These are phyloP conservation scores for Hoplostethus mediterraneus DNA, from an alignment of 2,797 vertebrate species.

Conservation along the genomic window DNA sequence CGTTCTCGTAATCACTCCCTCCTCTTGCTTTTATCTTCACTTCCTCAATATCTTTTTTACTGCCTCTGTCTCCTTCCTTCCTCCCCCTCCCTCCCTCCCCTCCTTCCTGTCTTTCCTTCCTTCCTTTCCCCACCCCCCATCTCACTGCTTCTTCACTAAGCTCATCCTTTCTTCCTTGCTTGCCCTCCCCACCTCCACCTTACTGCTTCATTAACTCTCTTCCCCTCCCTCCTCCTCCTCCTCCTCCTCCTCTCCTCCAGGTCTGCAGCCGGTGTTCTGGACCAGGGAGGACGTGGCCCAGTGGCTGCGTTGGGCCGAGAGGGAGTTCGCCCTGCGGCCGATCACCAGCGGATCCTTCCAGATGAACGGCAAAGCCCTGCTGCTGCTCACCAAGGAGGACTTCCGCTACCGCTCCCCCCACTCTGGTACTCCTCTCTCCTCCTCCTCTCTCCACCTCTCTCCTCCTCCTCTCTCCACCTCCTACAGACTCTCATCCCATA, in stretches of 20 bases:
- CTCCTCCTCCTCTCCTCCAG: constrained; percentile 70
- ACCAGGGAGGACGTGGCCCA: constrained; percentile 95
- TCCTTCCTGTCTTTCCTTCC: not conserved
- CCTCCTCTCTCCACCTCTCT: not conserved
- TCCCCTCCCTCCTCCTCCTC: constrained; percentile 6
- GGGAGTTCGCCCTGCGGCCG: constrained; percentile 93
- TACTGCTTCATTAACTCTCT: constrained; percentile 15
- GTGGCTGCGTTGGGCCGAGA: constrained; percentile 97
- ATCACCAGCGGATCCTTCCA: constrained; percentile 95
- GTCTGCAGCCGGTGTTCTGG: constrained; percentile 95
- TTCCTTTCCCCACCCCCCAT: not conserved
- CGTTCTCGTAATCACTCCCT: constrained; percentile 75
- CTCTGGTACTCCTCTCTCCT: constrained; percentile 86
- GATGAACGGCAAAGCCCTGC: constrained; percentile 98
- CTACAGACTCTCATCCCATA: not conserved
- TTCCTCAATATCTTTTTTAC: constrained; percentile 83
- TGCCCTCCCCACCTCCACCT: constrained; percentile 10
- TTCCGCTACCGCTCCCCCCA: constrained; percentile 96
- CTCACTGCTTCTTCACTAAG: constrained; percentile 12
- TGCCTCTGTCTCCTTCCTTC: constrained; percentile 74
- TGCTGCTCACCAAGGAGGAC: constrained; percentile 99
- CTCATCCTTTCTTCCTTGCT: constrained; percentile 29
- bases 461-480: not conserved
- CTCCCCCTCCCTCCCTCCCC: constrained; percentile 7
- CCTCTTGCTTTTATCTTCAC: constrained; percentile 80